Evolutionary conservation across 2,797 vertebrate species (phyloP).

Genomic region (Karalla daura): DNA sequence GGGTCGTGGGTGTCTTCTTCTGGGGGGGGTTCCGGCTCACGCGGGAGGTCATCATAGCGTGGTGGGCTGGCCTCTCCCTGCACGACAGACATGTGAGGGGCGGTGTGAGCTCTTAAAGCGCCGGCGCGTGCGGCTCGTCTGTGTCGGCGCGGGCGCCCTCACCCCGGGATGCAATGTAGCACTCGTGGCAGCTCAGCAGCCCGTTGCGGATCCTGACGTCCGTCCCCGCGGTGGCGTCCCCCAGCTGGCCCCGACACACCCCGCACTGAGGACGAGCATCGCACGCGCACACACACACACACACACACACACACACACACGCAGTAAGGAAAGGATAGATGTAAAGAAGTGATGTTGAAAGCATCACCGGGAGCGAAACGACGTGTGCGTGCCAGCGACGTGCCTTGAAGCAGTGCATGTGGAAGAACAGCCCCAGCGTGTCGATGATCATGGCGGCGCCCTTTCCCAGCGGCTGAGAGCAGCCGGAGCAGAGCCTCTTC

Average conservation of each 20-base stretch:
- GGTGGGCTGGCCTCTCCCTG: slow-evolving; percentile 96
- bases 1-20: slow-evolving; percentile 30
- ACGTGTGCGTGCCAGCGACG: background rate
- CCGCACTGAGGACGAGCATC: slow-evolving; percentile 86
- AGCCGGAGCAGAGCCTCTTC: slow-evolving; percentile 94
- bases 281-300: too few relatives aligned
- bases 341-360: too few relatives aligned
- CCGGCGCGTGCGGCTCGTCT: too few relatives aligned
- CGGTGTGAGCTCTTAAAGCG: background rate
- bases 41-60: slow-evolving; percentile 88
- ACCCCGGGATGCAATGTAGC: slow-evolving; percentile 94
- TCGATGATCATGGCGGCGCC: slow-evolving; percentile 99
- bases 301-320: too few relatives aligned
- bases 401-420: slow-evolving; percentile 97
- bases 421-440: slow-evolving; percentile 93
- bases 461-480: slow-evolving; percentile 92
- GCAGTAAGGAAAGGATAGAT: too few relatives aligned
- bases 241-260: slow-evolving; percentile 92
- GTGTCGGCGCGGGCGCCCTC: slow-evolving; percentile 75
- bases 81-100: slow-evolving; percentile 42
- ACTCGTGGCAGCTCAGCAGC: slow-evolving; percentile 94
- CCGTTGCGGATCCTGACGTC: slow-evolving; percentile 97
- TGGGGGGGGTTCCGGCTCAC: slow-evolving; percentile 43
- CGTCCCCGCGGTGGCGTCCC: slow-evolving; percentile 91
- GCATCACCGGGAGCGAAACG: too few relatives aligned